Base-by-base conservation (phyloP, 2,797 vertebrate genomes). In the Micromesistius poutassou region DNA sequence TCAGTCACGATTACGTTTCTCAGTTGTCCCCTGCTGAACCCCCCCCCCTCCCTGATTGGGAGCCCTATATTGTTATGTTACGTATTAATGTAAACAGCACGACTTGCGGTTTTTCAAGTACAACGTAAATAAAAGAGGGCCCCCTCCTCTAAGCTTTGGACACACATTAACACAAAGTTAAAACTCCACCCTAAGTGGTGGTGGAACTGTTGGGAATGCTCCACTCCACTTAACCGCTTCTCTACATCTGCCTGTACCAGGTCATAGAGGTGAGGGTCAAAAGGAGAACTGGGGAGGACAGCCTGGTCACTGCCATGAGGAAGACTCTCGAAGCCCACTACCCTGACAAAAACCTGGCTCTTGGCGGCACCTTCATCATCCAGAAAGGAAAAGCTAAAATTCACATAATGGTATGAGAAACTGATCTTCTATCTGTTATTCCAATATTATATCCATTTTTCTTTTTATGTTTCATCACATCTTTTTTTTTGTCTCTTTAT, bases 381-480 rank as follows among this genome's bases (percentile, higher is more conserved):
- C 95, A 98, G 90, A 97, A 96, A 78, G 98, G 98, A 75, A 98
- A 96, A 90, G 96, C 95, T 74, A 98, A 97, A 92, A 95, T 97
- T 87, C 97, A 99, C 71, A 86, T 99, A 74, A 99, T 99, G 98
- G 98, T 99, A 68, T 68, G 25, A 94, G 83, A 89, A 66, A 6
- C 42, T 3, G 36, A 30, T 72, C 22, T 68, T 68, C 62, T 68
- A 25, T 68, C 1, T 62, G 19, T n/a, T 62, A 19, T 62, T 5
- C 19, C 50, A n/a, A 19, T 22, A 19, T 16, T 1, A 22, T 14
- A 19, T 62, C 4, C 25, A 8, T 66, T 66, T 22, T 66, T 25
- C n/a, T 25, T 66, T 28, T 62, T 25, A 8, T 28, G 62, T 30
- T 7, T 71, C 70, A 30, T 8, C 14, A 31, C 30, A 71, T 68